Base-by-base conservation (phyloP, 1,140 invertebrate genomes). In the Portunus trituberculatus region DNA sequence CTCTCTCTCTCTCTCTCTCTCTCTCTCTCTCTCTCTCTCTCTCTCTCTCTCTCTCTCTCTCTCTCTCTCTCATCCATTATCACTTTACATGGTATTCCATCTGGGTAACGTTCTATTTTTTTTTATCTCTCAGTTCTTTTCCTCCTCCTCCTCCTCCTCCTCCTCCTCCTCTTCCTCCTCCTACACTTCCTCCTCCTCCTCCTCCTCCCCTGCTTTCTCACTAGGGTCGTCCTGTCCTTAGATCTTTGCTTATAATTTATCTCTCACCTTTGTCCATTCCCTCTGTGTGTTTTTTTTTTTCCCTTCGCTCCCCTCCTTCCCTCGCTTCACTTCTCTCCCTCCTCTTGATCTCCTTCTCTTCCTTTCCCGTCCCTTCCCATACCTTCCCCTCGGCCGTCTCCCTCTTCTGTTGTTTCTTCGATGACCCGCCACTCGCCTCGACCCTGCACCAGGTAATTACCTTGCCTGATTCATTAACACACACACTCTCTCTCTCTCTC, bases 11-110 rank as follows among this genome's bases (percentile, higher is more conserved):
- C 86, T 88, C 86, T 88, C 86, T 88, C 86, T 14, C 20, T 31
- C 20, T 31, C 86, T 88, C 86, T 88, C 86, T 88, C 86, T 88
- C 86, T 82, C 76, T 82, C 76, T 82, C 76, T 82, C 76, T 82
- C 76, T 82, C 76, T 82, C 76, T 82, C 76, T 82, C 76, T 28
- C n/a, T 88, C 76, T 82, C 76, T 82, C 76, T 82, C 76, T 82
- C 76, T 82, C 76, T 82, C 76, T 82, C 76, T 82, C 76, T 82
- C 76, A 3, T 8, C 8, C 76, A 82, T 82, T 82, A 20, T 84
- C 0, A 84, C n/a, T 84, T 28, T 32, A 39, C 32, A 16, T 10
- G 10, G 20, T 2, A 1, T 59, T 59, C 12, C 52, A 16, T 59
- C 52, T 59, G 3, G 39, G 39, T 6, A 59, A 20, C 10, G 52